Conservation (phyloP, 2,888 invertebrate species). For the Polyommatus iphigenia region DNA sequence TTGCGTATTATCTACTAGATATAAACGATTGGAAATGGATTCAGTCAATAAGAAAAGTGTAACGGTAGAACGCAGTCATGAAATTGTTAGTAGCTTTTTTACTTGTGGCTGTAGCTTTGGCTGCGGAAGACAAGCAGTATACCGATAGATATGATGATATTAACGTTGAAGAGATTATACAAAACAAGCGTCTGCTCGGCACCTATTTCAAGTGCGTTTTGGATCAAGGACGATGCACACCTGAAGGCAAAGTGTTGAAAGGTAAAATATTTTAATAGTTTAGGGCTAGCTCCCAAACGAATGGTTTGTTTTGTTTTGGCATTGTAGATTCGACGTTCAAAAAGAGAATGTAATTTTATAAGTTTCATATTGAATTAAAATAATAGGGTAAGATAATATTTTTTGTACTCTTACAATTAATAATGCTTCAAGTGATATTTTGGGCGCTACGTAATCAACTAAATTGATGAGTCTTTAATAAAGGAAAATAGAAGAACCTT, state of each 20-base stretch:
- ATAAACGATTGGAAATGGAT: not conserved
- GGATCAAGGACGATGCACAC: constrained; percentile 82
- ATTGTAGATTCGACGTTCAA: no score
- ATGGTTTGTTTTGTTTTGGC: no score
- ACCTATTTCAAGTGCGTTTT: constrained; percentile 85
- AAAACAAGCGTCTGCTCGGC: constrained; percentile 82
- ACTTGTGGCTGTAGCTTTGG: constrained; percentile 29
- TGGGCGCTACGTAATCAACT: no score
- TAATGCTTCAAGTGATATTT: no score
- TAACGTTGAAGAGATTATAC: constrained; percentile 84
- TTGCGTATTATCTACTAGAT: constrained; percentile 23
- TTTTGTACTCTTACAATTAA: no score
- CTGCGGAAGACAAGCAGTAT: constrained; percentile 51
- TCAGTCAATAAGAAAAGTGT: constrained; percentile 18
- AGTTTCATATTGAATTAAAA: no score
- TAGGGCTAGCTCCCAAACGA: no score
- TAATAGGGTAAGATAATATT: no score
- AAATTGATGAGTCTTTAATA: no score
- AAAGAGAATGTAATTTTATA: no score
- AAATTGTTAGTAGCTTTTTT: not conserved
- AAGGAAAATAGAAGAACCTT: no score
- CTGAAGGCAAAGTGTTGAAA: constrained; percentile 85
- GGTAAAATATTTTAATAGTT: constrained; percentile 63
- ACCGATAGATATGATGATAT: constrained; percentile 86
- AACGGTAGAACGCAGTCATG: constrained; percentile 18